Evolutionary conservation across 1,140 invertebrate genomes (phyloP).

Genomic region (Plodia interpunctella): DNA sequence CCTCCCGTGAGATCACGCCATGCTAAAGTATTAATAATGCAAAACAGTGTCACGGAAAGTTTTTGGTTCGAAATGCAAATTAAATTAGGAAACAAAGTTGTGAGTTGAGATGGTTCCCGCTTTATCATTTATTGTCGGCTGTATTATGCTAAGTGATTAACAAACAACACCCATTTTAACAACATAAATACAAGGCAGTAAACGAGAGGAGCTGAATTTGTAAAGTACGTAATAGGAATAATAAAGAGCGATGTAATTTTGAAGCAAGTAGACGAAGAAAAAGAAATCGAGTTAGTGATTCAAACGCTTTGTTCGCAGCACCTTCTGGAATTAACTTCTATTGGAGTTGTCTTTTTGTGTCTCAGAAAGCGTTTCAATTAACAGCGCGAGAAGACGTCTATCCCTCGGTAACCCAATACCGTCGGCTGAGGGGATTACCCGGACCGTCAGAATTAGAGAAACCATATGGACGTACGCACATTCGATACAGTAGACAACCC

Average conservation of each 20-base stretch:
- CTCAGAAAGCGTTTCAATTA: conserved; percentile 6
- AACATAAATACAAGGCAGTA: conserved; percentile 13
- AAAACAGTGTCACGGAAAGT: conserved; percentile 77
- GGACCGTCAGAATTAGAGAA: conserved; percentile 71
- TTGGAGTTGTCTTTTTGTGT: not conserved
- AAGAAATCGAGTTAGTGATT: conserved; percentile 4
- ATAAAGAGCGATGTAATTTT: conserved; percentile 7
- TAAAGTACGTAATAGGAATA: not conserved
- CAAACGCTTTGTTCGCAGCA: conserved; percentile 2
- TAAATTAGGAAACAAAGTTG: conserved; percentile 72
- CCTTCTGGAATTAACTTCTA: not conserved
- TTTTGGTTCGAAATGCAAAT: conserved; percentile 75
- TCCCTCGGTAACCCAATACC: conserved; percentile 60
- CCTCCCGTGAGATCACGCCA: conserved; percentile 69
- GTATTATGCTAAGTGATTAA: conserved; percentile 45
- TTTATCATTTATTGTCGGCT: conserved; percentile 51
- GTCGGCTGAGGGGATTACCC: conserved; percentile 60
- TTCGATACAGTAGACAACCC: conserved; percentile 61
- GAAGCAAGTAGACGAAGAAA: not conserved
- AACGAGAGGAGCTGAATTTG: conserved; percentile 30
- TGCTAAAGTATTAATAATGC: conserved; percentile 75
- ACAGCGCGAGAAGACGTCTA: conserved; percentile 34
- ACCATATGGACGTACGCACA: conserved; percentile 63
- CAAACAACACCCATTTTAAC: conserved; percentile 24
- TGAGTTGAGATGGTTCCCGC: conserved; percentile 48